Base-by-base conservation (phyloP, 2,888 invertebrate genomes). In the Idaea biselata region DNA sequence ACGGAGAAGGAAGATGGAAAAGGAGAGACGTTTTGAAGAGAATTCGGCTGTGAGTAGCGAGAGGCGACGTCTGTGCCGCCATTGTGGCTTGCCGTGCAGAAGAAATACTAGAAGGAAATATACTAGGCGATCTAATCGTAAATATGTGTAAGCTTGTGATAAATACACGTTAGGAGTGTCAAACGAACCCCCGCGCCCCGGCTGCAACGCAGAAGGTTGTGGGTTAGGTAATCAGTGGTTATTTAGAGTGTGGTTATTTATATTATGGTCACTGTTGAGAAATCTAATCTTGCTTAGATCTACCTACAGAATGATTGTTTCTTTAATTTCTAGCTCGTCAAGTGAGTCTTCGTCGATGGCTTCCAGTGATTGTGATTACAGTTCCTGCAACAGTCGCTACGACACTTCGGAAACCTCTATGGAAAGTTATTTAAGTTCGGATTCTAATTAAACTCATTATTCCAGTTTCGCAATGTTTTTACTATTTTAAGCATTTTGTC, bases 1-100 rank as follows among this genome's bases (percentile, higher is more conserved):
- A 6, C 77, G 72, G 3, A 77, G 70, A 61, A 77, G 79, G 0
- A 64, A 70, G 64, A 58, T 60, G 0, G 60, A 70, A 25, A 65
- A 60, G 5, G 62, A 60, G 60, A 61, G 14, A 59, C 3, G 44
- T 44, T 14, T 7, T 1, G 6, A 53, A 53, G 1, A 54, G 14
- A 59, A 16, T 32, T 25, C 25, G 25, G 25, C 3, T 25, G 25
- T 25, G 25, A 25, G 25, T 3, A 25, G 25, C 25, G 25, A 5
- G 25, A 25, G 25, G 25, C 25, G 25, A 25, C 25, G 25, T 3
- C 25, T 25, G 25, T 25, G 25, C 25, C 25, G 25, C 25, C 25
- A 25, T 25, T 25, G 25, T 5, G 3, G 25, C 3, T 25, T 5
- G 25, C 1, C 1, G 25, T 25, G 11, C 11, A 44, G 14, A 14